Evolutionary conservation across 2,797 vertebrate genomes (phyloP).

Genomic region (Anomalospiza imberbis): DNA sequence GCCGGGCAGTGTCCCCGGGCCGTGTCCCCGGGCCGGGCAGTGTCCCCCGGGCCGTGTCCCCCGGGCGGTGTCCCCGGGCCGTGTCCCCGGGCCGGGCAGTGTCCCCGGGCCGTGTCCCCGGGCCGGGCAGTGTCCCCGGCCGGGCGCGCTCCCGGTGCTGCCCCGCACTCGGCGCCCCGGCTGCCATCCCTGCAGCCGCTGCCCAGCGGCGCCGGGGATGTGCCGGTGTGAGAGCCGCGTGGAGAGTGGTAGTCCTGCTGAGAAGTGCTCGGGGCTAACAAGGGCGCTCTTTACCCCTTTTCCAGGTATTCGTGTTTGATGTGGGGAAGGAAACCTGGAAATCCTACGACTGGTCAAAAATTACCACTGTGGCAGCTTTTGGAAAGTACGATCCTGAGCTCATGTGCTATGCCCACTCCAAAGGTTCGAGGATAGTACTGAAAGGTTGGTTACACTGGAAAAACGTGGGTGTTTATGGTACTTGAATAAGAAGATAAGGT

Average conservation of each 20-base stretch:
- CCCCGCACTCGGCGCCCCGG: background rate
- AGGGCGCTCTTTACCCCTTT: background rate
- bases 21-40: too few relatives aligned
- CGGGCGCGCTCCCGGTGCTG: too few relatives aligned
- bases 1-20: background rate
- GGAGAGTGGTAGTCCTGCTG: accelerated
- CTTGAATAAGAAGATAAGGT: accelerated
- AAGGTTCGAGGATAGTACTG: constrained; percentile 86
- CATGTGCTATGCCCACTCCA: constrained; percentile 89
- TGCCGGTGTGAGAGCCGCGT: accelerated
- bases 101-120: background rate
- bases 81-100: background rate
- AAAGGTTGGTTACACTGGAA: constrained; percentile 78
- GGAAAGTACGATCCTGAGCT: constrained; percentile 89
- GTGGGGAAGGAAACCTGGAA: constrained; percentile 86
- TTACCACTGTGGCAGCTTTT: constrained; percentile 89
- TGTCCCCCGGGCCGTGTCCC: too few relatives aligned
- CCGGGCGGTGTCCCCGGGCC: too few relatives aligned
- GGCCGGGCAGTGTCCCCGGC: too few relatives aligned
- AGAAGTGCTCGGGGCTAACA: background rate
- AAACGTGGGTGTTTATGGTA: background rate
- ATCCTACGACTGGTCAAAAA: constrained; percentile 89
- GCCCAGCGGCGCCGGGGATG: accelerated
- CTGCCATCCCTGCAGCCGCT: background rate
- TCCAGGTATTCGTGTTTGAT: constrained; percentile 90